Percentiles rank a stretch among this genome's conserved stretches.
These are phyloP conservation scores for Ginglymostoma cirratum DNA, from an alignment of 2,113 vertebrate genomes.

Conservation along the genomic window DNA sequence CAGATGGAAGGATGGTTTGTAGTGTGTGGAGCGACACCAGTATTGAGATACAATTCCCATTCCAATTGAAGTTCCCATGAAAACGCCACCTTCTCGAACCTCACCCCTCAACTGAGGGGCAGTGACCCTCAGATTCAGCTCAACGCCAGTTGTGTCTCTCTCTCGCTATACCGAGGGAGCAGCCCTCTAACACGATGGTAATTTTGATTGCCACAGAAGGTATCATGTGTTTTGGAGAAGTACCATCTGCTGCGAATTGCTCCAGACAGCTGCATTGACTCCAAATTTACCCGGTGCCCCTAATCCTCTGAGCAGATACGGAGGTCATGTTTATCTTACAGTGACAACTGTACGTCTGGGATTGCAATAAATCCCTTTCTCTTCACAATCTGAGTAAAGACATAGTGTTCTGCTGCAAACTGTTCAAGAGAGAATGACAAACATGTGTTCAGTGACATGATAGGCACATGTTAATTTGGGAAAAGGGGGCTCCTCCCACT, in stretches of 20 bases:
- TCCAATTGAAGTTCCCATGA: too few relatives aligned
- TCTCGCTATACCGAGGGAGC: too few relatives aligned
- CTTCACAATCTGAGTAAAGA: background rate
- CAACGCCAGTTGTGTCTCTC: too few relatives aligned
- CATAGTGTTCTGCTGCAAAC: background rate
- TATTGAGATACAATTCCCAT: too few relatives aligned
- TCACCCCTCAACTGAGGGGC: too few relatives aligned
- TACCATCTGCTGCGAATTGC: background rate
- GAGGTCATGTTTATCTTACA: background rate
- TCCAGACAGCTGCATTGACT: background rate
- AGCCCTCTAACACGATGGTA: too few relatives aligned
- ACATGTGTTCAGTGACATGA: background rate
- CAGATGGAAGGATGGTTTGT: background rate
- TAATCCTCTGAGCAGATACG: background rate
- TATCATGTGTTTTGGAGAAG: background rate
- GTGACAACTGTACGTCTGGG: background rate
- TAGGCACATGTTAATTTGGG: background rate
- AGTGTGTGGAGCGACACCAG: too few relatives aligned
- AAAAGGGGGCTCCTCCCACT: background rate
- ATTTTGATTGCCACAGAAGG: too few relatives aligned
- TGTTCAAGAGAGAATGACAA: background rate
- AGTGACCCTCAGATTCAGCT: too few relatives aligned
- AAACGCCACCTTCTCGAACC: too few relatives aligned
- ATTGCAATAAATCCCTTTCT: background rate
- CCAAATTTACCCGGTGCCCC: background rate